Base-by-base conservation (phyloP, 1,140 invertebrate species). In the Drosophila orosa region DNA sequence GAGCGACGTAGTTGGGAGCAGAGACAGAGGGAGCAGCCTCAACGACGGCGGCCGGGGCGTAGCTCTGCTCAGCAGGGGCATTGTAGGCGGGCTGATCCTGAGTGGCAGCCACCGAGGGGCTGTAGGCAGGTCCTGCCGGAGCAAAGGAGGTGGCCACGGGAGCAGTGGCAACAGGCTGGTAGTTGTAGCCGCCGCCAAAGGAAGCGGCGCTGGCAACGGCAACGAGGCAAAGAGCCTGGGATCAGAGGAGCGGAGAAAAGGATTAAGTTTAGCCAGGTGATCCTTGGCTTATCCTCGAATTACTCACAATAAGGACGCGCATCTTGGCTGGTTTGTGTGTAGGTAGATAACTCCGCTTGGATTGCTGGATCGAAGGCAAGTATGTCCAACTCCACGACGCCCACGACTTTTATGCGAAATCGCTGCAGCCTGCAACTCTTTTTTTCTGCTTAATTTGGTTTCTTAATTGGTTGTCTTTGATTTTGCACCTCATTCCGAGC, bases 251-350 rank as follows among this genome's bases (percentile, higher is more conserved):
- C 1, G 3, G 6, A 5, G 10, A 17, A 33, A 33, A 33, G 24
- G 3, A 39, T 22, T 7, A 13, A 24, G 25, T 12, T 47, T 17
- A 48, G 17, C 5, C 3, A 19, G 13, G 1, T 27, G 27, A 42
- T 40, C n/a, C 24, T 31, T 12, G 5, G 22, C 4, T 9, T 45
- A 45, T 7, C 54, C 17, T 25, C 27, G 9, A 9, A 48, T 15
- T 52, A 89, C 85, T 89, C 39, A 89, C 85, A 62, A 90, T 81
- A 54, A 89, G 74, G 81, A 84, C 47, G 27, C 78, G 85, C 85
- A 89, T 89, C 50, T 76, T 84, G 62, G n/a, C 27, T 27, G 12
- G n/a, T n/a, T 45, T 37, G 27, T 75, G 44, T 69, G 54, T 75
- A 54, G 72, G 31, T 77, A 48, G 74, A 57, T 83, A 71, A 74